Evolutionary conservation across 2,888 invertebrate genomes (phyloP), one percentile per base, ranked within the genome.

Genomic region (Agonopterix heracliana): DNA sequence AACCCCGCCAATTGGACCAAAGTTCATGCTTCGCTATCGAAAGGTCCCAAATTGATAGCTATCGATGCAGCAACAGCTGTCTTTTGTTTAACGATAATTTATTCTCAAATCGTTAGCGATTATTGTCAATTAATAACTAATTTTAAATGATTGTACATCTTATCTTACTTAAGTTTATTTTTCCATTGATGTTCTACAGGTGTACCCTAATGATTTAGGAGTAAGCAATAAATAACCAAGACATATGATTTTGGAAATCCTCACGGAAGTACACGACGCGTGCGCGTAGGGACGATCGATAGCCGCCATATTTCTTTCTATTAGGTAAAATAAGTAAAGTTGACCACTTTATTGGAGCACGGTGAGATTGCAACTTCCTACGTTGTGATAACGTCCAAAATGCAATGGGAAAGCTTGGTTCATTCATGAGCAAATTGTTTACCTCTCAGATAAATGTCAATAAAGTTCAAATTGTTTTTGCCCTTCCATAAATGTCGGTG

Each of bases 271-370:
- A 48, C 41, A 67, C 60, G 68, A 84, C 86, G 86, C 86, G 75
- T 86, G 86, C 86, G 86, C 85, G 83, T 57, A 58, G 56, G 50
- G 51, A 53, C 68, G 78, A 83, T 85, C 86, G 74, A 86, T 86
- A 80, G 46, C 51, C 61, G 59, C 53, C 51, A 48, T 52, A 41
- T 45, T 45, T 17, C 43, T 36, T 38, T 17, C 26, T 17, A 14
- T n/a, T 10, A 10, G 38, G 26, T 26, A 26, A 26, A 26, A 26
- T 26, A 26, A 26, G 26, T 26, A 26, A 26, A 26, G 26, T 26
- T 26, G 26, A 26, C 26, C 26, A 26, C 26, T 26, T 26, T 26
- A 26, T 26, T 26, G 3, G 26, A 26, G 5, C 26, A 26, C 26
- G 26, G 26, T 26, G 26, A 26, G 26, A 26, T 26, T 26, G 26